These are phyloP conservation scores for Aurelia sp. DNA, from an alignment of 30 jellyfish, hydroid and myxozoan genomes.

Conservation along the genomic window DNA sequence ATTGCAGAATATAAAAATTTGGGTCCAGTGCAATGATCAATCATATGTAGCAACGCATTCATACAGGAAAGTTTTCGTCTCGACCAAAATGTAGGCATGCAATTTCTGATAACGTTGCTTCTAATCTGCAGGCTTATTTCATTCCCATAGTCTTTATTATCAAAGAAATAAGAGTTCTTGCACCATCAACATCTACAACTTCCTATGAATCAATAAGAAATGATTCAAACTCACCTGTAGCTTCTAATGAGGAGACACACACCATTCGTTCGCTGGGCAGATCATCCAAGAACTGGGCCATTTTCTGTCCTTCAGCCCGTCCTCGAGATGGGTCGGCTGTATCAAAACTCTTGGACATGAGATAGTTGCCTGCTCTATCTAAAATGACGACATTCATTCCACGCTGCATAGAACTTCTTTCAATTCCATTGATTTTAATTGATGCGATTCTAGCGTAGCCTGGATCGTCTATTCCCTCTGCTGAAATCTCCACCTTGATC, in stretches of 20 bases:
- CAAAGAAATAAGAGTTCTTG: too few species aligned
- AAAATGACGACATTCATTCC: conserved; percentile 86
- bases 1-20: too few species aligned
- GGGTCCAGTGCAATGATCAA: too few species aligned
- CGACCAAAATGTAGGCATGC: too few species aligned
- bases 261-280: conserved; percentile 90
- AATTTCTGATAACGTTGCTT: too few species aligned
- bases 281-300: conserved; percentile 86
- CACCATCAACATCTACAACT: too few species aligned
- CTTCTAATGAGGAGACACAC: conserved; percentile 83
- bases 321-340: conserved; percentile 87
- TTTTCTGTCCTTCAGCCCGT: conserved; percentile 70
- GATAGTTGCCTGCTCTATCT: conserved; percentile 86
- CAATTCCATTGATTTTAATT: conserved; percentile 84
- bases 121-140: too few species aligned
- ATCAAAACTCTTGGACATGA: conserved; percentile 84
- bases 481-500: conserved; percentile 68
- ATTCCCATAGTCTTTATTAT: too few species aligned
- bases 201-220: too few species aligned
- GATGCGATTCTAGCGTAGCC: conserved; percentile 86
- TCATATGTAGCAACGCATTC: too few species aligned
- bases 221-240: conserved; percentile 60
- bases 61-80: too few species aligned
- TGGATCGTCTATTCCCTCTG: conserved; percentile 87
- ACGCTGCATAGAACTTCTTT: conserved; percentile 86